These are phyloP conservation scores for Crotalus tigris DNA, from an alignment of 2,113 vertebrate genomes.

Conservation along the genomic window DNA sequence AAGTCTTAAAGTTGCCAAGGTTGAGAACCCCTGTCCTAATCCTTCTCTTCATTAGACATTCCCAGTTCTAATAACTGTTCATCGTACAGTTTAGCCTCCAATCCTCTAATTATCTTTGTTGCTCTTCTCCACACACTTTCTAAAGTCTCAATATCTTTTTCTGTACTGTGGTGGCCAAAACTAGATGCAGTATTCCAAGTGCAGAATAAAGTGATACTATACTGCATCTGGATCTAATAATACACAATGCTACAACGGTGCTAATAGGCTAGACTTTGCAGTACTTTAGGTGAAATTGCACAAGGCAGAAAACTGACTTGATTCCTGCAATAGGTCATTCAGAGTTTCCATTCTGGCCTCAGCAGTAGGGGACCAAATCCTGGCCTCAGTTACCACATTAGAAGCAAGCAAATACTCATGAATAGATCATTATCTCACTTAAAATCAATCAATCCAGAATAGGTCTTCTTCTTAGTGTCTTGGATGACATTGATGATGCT, in stretches of 20 bases:
- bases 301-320: not conserved
- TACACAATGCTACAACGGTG: not conserved
- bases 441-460: not conserved
- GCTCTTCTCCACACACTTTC: not conserved
- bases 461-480: not conserved
- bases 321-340: not conserved
- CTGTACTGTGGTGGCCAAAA: not conserved
- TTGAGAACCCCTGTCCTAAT: too few relatives aligned
- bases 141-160: not conserved
- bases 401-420: not conserved
- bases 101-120: not conserved
- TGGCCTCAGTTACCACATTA: not conserved
- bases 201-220: not conserved
- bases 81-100: not conserved
- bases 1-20: too few relatives aligned
- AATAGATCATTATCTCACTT: not conserved
- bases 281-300: not conserved
- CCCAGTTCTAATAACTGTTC: not conserved
- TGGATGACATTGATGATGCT: not conserved
- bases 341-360: not conserved
- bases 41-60: not conserved
- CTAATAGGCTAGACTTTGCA: not conserved
- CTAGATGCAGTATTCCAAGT: not conserved
- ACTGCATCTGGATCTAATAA: not conserved
- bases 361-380: not conserved